Evolutionary conservation across 2,113 vertebrate species (phyloP).

Genomic region (Xenus cinereus): DNA sequence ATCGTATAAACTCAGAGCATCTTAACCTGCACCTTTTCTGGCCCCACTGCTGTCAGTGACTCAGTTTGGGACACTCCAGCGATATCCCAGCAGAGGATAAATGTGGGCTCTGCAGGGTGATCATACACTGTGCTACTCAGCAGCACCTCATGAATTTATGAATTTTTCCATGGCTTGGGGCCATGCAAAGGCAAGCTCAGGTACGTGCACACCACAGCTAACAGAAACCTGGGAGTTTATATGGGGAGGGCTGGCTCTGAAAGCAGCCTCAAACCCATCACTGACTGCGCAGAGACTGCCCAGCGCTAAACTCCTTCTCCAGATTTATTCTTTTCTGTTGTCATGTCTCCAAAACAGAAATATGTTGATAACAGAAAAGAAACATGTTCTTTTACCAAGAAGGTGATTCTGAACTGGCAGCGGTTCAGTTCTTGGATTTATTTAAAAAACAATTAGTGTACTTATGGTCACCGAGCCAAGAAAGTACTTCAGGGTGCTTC

Average conservation of each 20-base stretch:
- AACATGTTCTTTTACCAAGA: not conserved
- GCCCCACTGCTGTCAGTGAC: not conserved
- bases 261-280: not conserved
- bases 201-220: fast-evolving
- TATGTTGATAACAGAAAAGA: not conserved
- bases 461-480: not conserved
- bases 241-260: not conserved
- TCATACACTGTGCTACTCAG: not conserved
- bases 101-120: fast-evolving
- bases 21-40: not conserved
- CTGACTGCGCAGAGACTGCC: not conserved
- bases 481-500: not conserved
- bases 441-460: not conserved
- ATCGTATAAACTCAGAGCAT: not conserved
- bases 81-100: not conserved
- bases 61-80: no score
- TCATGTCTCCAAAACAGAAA: not conserved
- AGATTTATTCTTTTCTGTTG: not conserved
- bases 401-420: not conserved
- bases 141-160: no score
- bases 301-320: not conserved
- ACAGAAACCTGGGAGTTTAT: no score
- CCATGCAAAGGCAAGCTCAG: fast-evolving
- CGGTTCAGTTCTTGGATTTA: not conserved
- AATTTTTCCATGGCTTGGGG: not conserved